Evolutionary conservation across 2,113 vertebrate species (phyloP).

Genomic region (Meleagris gallopavo): DNA sequence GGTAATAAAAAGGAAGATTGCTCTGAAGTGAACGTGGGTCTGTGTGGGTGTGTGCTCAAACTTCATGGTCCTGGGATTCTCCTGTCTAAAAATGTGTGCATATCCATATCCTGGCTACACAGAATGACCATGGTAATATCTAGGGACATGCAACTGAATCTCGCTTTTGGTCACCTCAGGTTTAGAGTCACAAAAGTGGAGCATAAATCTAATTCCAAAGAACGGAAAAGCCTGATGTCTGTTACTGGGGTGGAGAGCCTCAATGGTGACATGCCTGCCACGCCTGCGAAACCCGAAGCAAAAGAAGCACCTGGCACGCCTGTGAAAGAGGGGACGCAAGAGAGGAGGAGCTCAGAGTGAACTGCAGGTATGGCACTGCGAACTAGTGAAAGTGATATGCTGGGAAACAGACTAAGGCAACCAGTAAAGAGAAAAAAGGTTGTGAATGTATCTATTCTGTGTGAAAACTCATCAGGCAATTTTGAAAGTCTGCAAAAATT

Average conservation of each 20-base stretch:
- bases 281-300: slow-evolving; percentile 59
- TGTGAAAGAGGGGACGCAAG: slow-evolving; percentile 48
- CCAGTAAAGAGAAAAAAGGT: neutral
- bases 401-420: neutral
- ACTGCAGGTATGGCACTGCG: slow-evolving; percentile 53
- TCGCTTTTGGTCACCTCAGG: slow-evolving; percentile 69
- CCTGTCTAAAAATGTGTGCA: neutral
- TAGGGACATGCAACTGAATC: neutral
- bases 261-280: slow-evolving; percentile 80
- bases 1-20: neutral
- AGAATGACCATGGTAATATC: neutral
- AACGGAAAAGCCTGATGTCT: slow-evolving; percentile 84
- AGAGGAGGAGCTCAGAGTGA: slow-evolving; percentile 73
- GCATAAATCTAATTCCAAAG: slow-evolving; percentile 79
- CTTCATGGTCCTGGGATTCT: neutral
- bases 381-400: neutral
- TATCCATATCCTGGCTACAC: neutral
- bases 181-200: slow-evolving; percentile 96
- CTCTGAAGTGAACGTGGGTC: neutral
- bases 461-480: neutral
- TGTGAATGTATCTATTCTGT: neutral
- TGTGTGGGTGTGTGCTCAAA: rapidly evolving
- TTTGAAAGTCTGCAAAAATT: neutral
- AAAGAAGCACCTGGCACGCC: slow-evolving; percentile 74
- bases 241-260: slow-evolving; percentile 65